Conservation (phyloP, 2,797 vertebrate genomes). For the Alosa sapidissima region DNA sequence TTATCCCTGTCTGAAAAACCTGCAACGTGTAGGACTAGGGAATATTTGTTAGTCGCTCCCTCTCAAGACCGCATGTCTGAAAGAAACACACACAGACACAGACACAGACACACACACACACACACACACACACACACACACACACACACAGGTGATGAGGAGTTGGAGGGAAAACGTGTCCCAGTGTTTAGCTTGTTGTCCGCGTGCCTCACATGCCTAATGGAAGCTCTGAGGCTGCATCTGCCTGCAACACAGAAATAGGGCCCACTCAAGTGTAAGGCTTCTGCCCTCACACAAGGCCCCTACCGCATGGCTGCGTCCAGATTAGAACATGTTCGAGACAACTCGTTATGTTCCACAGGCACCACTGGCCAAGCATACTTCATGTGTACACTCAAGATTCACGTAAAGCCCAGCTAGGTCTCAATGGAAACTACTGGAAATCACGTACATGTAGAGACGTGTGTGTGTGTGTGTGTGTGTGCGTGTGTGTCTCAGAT, state of each 20-base stretch:
- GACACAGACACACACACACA: neutral
- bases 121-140: no score
- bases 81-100: neutral
- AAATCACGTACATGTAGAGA: neutral
- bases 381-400: neutral
- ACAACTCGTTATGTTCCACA: neutral
- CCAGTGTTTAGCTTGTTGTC: neutral
- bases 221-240: neutral
- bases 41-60: neutral
- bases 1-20: neutral
- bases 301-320: neutral
- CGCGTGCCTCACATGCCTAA: neutral
- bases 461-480: neutral
- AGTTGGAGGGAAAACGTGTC: constrained; percentile 12
- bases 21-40: neutral
- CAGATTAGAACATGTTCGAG: neutral
- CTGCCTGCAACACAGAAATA: neutral
- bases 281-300: neutral
- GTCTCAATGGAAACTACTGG: neutral
- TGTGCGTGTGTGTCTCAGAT: neutral
- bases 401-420: neutral
- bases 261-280: constrained; percentile 7
- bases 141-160: neutral
- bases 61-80: neutral
- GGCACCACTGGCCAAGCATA: neutral